Conservation (phyloP, 1,140 invertebrate species). For the Achatina immaculata region DNA sequence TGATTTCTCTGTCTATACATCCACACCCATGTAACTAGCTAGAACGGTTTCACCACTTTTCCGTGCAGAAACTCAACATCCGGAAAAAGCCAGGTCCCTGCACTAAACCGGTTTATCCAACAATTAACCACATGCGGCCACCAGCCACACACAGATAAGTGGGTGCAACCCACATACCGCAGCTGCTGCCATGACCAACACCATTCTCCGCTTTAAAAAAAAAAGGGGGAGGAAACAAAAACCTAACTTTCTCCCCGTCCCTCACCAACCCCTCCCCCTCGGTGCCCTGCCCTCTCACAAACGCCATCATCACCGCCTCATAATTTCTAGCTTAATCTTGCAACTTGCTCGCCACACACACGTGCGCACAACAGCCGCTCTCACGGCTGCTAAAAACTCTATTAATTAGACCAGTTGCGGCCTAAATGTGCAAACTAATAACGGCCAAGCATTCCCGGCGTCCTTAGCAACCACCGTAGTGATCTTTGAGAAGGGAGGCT, state of each 20-base stretch:
- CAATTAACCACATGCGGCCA: background rate
- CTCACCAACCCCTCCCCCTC: too few relatives aligned
- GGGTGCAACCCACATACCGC: background rate
- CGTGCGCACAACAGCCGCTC: background rate
- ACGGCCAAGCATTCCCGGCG: background rate
- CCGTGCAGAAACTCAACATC: too few relatives aligned
- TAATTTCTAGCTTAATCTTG: conserved; percentile 10
- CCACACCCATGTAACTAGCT: too few relatives aligned
- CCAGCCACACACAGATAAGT: background rate
- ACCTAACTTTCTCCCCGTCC: too few relatives aligned
- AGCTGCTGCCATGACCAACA: background rate
- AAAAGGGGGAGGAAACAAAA: too few relatives aligned
- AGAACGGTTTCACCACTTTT: too few relatives aligned
- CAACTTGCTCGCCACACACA: background rate
- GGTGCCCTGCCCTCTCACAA: background rate
- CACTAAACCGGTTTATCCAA: background rate
- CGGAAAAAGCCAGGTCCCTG: too few relatives aligned
- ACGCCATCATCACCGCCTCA: background rate
- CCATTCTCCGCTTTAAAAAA: too few relatives aligned
- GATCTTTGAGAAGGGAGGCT: conserved; percentile 8
- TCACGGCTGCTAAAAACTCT: background rate
- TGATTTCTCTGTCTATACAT: background rate
- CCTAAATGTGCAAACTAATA: conserved; percentile 6
- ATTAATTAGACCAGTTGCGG: conserved; percentile 8
- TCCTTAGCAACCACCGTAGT: background rate